Conservation (phyloP, 1,140 invertebrate genomes). For the Zaprionus ghesquierei region DNA sequence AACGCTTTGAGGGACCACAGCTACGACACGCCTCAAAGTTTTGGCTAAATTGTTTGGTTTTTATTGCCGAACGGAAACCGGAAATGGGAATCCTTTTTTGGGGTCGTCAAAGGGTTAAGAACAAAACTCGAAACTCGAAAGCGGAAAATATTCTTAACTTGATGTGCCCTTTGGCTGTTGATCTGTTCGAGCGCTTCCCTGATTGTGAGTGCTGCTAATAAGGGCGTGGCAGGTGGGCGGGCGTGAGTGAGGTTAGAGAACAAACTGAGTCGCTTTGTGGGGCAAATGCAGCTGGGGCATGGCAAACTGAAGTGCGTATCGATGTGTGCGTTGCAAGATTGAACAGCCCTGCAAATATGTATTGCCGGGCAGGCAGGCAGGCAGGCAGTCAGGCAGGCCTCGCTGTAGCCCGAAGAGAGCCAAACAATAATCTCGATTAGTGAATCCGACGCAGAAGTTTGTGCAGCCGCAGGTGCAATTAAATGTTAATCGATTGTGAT, state of each 20-base stretch:
- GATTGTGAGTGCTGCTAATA: background rate
- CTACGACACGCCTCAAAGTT: conserved; percentile 48
- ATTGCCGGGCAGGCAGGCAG: background rate
- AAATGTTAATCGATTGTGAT: conserved; percentile 76
- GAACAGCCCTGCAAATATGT: conserved; percentile 32
- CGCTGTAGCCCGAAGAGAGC: conserved; percentile 23
- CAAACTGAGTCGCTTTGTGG: background rate
- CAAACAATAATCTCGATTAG: conserved; percentile 74
- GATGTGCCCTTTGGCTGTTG: conserved; percentile 40
- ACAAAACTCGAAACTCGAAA: conserved; percentile 12
- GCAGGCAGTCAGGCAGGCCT: background rate
- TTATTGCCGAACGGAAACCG: conserved; percentile 27
- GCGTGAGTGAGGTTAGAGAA: background rate
- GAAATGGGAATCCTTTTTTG: conserved; percentile 36
- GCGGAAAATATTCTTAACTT: conserved; percentile 43
- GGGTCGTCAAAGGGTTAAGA: conserved; percentile 26
- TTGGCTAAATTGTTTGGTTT: conserved; percentile 47
- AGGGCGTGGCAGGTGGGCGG: background rate
- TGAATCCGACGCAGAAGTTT: conserved; percentile 39
- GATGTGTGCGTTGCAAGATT: conserved; percentile 7
- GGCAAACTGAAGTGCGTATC: conserved; percentile 1
- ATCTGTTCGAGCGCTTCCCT: conserved; percentile 38
- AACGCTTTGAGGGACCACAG: conserved; percentile 48
- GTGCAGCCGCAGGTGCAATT: conserved; percentile 58
- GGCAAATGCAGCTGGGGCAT: background rate